Evolutionary conservation across 2,113 vertebrate genomes (phyloP).

Genomic region (Heliornis fulica): DNA sequence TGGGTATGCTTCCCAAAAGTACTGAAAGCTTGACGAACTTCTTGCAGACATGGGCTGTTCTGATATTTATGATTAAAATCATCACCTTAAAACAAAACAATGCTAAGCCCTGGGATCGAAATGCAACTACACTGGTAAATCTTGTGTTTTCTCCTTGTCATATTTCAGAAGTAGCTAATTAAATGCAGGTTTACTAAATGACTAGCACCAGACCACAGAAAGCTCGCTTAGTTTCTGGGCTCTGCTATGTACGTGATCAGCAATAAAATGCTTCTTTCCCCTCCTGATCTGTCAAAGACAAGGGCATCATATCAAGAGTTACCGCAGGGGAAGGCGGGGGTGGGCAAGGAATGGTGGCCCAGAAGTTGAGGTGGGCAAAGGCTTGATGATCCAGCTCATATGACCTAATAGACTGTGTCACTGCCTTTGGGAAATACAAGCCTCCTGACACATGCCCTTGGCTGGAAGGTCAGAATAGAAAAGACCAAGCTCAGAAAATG

Average conservation of each 20-base stretch:
- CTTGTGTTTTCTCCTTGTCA: background rate
- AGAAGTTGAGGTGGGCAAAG: conserved; percentile 39
- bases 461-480: conserved; percentile 70
- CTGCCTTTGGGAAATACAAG: conserved; percentile 52
- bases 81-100: background rate
- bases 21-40: background rate
- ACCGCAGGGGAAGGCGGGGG: background rate
- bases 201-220: background rate
- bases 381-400: conserved; percentile 30
- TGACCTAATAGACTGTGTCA: conserved; percentile 64
- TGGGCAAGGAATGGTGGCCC: conserved; percentile 35
- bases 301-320: background rate
- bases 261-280: conserved; percentile 32
- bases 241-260: conserved; percentile 33
- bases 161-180: conserved; percentile 39
- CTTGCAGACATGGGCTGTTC: background rate
- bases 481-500: conserved; percentile 51
- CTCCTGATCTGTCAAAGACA: conserved; percentile 7
- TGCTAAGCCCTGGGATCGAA: background rate
- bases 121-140: background rate
- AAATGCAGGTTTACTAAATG: conserved; percentile 35
- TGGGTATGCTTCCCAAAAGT: fast-evolving
- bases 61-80: background rate
- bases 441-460: conserved; percentile 56
- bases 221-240: background rate